Base-by-base conservation (phyloP, 2,113 vertebrate species). In the Leptocoma aspasia region DNA sequence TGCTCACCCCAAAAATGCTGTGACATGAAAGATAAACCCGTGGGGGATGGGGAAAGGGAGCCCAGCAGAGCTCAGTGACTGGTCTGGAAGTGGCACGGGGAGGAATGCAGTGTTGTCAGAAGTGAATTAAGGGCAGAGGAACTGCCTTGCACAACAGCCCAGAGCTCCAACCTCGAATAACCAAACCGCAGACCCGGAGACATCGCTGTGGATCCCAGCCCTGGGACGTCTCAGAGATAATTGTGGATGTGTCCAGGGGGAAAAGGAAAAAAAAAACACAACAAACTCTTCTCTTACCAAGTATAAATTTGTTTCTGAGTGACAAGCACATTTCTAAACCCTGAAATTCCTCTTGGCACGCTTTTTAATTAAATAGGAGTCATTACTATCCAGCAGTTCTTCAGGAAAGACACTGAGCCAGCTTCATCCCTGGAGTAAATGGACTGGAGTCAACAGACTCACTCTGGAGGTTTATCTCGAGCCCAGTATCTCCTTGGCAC, bases 391-490 rank as follows among this genome's bases (percentile, higher is more conserved):
- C 93, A 71, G 75, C 91, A 82, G 76, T 90, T 94, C 94, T 96
- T 84, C 95, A 96, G 96, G 94, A 95, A 95, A 87, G 90, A 82
- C 47, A 45, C 45, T 5, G 6, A 87, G 92, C 94, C 93, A 96
- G 71, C 77, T 79, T 18, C 14, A 11, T 94, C 96, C 86, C 95
- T 71, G 71, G 92, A 93, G 93, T 70, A 68, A 73, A 87, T 69
- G 91, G 66, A 28, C 86, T 93, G 90, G 84, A 96, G 56, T 81
- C 88, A 87, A 59, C 19, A 73, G 84, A 44, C 42, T 70, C 33
- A 5, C 86, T 70, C 94, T 37, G 73, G 75, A 79, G 94, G 52
- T 76, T 76, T 66, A 72, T 91, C 88, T 96, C 94, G 94, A 93
- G 33, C 92, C 83, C 94, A 70, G 21, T n/a, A 63, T 70, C 92